Base-by-base conservation (phyloP, 2,888 invertebrate species). In the Eledona agricola region DNA sequence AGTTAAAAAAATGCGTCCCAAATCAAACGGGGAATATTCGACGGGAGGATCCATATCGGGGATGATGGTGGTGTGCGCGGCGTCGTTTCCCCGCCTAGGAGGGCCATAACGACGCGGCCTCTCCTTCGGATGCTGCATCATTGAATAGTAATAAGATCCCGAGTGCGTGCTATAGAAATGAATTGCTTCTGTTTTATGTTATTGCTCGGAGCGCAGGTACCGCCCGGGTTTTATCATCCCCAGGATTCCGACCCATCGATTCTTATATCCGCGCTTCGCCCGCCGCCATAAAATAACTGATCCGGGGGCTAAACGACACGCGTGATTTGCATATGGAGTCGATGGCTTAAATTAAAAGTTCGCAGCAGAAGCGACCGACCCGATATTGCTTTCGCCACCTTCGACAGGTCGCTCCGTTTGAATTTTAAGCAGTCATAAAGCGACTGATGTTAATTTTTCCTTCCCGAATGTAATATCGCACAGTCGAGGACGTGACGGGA, bases 71-170 rank as follows among this genome's bases (percentile, higher is more conserved):
- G 40, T 50, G 34, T 38, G 51, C 51, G 51, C 51, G 45, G 43
- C 51, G 45, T 51, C 51, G 45, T 51, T 51, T 51, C 45, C 22
- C 51, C 43, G 51, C 43, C 62, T 61, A 53, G 63, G 61, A 62
- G 66, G 62, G 65, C 71, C 69, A 70, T 72, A 72, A 72, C 72
- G 64, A 68, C 67, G 45, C 50, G 50, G 51, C 31, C 47, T 50
- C 50, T 19, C 34, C 60, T 58, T 59, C 63, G 67, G 69, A 71
- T 65, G 68, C 69, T 73, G 75, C 75, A 74, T 74, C 76, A 76
- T 76, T 75, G 77, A 77, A 77, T 77, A 75, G 73, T 76, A 77
- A 76, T 76, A 76, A 76, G 75, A 72, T 72, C 72, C 69, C 68
- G 62, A 63, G 71, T 72, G 72, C 71, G 73, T 74, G 70, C 71